Evolutionary conservation across 2,888 invertebrate genomes (phyloP).

Genomic region (Drosophila flavopinicola): DNA sequence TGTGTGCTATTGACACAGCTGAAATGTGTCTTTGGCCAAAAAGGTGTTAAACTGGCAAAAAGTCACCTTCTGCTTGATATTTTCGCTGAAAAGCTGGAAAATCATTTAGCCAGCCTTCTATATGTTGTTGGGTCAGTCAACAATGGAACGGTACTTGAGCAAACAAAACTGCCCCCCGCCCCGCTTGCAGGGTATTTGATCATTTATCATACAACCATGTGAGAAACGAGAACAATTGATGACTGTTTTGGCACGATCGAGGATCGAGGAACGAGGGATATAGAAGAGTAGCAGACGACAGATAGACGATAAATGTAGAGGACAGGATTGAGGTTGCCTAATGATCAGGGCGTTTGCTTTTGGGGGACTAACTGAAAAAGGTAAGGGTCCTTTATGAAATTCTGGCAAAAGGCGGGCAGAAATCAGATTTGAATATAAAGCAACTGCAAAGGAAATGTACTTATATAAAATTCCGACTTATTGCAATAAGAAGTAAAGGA

Average conservation of each 20-base stretch:
- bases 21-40: conserved; percentile 52
- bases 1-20: conserved; percentile 73
- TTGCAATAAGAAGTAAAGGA: neutral
- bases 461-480: too few relatives aligned
- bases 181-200: conserved; percentile 22
- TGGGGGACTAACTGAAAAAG: neutral
- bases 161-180: conserved; percentile 73
- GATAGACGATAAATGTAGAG: conserved; percentile 1
- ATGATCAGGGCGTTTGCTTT: conserved; percentile 33
- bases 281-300: neutral
- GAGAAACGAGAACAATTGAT: conserved; percentile 34
- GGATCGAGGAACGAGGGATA: neutral
- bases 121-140: conserved; percentile 7
- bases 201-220: conserved; percentile 62
- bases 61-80: conserved; percentile 56
- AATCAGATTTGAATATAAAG: neutral
- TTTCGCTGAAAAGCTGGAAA: conserved; percentile 77
- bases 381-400: neutral
- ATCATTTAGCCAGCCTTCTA: conserved; percentile 48
- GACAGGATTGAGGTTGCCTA: conserved; percentile 13
- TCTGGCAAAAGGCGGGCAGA: neutral
- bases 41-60: conserved; percentile 80
- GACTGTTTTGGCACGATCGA: conserved; percentile 70
- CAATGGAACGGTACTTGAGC: conserved; percentile 64
- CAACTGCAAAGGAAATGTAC: neutral